These are phyloP conservation scores for Sebastes vulpes DNA, from an alignment of 2,797 vertebrate species.

Conservation along the genomic window DNA sequence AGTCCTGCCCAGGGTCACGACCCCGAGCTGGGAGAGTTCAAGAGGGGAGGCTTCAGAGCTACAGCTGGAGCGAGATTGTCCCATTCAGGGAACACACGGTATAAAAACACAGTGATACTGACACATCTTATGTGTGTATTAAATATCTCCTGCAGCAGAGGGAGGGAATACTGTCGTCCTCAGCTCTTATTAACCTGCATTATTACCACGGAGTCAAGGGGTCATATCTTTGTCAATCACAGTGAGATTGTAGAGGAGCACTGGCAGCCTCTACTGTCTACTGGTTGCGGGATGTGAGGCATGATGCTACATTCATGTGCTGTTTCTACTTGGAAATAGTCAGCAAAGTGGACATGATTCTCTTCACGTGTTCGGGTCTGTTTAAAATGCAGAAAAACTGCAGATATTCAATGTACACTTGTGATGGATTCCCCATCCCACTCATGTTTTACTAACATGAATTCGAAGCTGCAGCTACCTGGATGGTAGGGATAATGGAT, in stretches of 20 bases:
- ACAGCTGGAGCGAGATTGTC: slow-evolving; percentile 93
- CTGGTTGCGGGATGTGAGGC: not conserved
- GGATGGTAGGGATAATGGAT: not conserved
- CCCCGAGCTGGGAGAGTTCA: slow-evolving; percentile 90
- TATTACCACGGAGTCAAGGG: too few relatives aligned
- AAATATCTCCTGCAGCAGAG: not conserved
- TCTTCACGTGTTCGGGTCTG: not conserved
- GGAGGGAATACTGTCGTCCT: not conserved
- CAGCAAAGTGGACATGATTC: not conserved
- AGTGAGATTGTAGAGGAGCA: not conserved
- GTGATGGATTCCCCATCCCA: too few relatives aligned
- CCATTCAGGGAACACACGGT: slow-evolving; percentile 83
- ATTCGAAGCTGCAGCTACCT: not conserved
- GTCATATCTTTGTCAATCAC: not conserved
- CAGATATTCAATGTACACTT: not conserved
- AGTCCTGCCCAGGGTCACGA: slow-evolving; percentile 90
- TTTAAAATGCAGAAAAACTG: not conserved
- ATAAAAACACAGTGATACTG: not conserved
- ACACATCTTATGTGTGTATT: not conserved
- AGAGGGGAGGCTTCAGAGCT: slow-evolving; percentile 92
- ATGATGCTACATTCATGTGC: not conserved
- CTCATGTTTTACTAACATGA: not conserved
- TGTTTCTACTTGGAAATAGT: too few relatives aligned
- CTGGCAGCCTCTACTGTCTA: not conserved
- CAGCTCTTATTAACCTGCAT: not conserved